Evolutionary conservation across 2,888 invertebrate genomes (phyloP), one percentile per base, ranked within the genome.

Genomic region (Plagodis dolabraria): DNA sequence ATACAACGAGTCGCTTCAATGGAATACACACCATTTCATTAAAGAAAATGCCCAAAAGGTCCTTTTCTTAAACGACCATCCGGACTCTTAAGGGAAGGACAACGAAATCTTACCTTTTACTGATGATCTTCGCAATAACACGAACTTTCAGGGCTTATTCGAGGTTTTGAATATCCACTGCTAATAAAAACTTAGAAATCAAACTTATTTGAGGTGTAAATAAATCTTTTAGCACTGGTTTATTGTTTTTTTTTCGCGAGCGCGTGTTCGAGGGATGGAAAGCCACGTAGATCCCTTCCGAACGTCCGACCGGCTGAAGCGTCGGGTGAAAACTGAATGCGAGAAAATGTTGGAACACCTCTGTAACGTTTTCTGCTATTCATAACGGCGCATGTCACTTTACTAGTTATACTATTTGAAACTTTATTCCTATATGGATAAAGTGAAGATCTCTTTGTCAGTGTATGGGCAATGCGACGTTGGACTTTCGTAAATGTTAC

Each of bases 281-380:
- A 74, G 57, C 61, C 63, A 66, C 61, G 7, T 6, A n/a, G 11
- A 2, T 2, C 0, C 5, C 10, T 56, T 44, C n/a, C 10, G 53
- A 44, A 75, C 84, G 81, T 77, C 81, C 71, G 60, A 33, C 46
- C 64, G 34, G 47, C 54, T 44, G 55, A 50, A 74, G 67, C 57
- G 76, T 59, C 74, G 61, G 63, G 63, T 74, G 77, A 69, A 71
- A 74, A 86, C 86, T 85, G 82, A 70, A 70, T 60, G 47, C 65
- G 77, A 79, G 80, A 72, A 82, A 84, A 82, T 82, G 76, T 83
- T 80, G 74, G 76, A 85, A 83, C 83, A 85, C 83, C 83, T 82
- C 74, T 67, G 70, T 72, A 70, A 72, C 66, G 58, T 64, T 62
- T 66, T 62, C 60, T 44, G 67, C 69, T 61, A 74, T 65, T 60